Conservation (phyloP, 2,797 vertebrate species). For the Hafferia zeledoni region DNA sequence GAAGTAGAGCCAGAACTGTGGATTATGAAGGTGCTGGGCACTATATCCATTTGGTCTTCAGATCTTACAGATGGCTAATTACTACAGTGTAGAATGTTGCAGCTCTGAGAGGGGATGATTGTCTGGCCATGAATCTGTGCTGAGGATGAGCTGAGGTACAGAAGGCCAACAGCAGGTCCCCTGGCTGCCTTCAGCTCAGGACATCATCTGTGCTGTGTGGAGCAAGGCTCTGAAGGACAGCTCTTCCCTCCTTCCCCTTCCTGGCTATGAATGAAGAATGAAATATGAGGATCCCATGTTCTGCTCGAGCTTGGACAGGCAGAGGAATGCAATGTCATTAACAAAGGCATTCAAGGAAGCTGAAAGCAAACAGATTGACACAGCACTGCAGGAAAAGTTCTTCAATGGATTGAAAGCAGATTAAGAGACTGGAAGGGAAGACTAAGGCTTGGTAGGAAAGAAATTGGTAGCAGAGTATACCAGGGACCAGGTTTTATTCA, state of each 20-base stretch:
- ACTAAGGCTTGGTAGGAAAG: neutral
- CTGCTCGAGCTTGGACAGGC: neutral
- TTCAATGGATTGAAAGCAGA: neutral
- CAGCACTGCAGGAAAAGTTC: neutral
- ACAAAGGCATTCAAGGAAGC: neutral
- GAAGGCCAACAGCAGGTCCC: neutral
- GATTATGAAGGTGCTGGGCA: neutral
- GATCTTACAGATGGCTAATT: neutral
- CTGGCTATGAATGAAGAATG: neutral
- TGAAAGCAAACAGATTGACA: neutral
- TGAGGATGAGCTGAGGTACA: neutral
- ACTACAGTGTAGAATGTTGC: neutral
- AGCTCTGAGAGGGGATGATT: neutral
- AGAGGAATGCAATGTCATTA: neutral
- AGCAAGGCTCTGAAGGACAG: neutral
- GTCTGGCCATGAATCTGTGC: neutral
- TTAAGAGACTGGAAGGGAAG: neutral
- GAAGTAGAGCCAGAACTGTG: neutral
- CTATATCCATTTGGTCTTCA: neutral
- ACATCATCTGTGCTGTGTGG: neutral
- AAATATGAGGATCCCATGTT: fast-evolving
- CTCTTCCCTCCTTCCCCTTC: neutral
- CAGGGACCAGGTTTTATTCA: neutral
- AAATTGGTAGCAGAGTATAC: neutral
- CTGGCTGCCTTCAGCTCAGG: neutral